These are phyloP conservation scores for Subanguina moxae DNA, from an alignment of 1,140 invertebrate genomes.

Conservation along the genomic window DNA sequence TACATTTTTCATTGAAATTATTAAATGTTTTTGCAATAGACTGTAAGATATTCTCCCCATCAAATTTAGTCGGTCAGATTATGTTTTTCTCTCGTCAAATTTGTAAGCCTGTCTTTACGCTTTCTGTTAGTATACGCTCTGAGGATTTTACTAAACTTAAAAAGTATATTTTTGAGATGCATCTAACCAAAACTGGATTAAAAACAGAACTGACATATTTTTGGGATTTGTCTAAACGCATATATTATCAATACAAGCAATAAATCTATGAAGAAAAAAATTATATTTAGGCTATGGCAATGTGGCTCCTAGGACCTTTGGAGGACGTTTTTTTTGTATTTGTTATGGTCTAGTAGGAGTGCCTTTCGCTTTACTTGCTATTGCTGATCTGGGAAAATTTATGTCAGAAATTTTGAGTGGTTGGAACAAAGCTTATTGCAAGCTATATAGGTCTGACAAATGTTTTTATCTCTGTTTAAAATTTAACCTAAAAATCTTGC, in stretches of 20 bases:
- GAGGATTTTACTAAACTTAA: constrained; percentile 8
- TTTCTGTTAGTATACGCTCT: too few species aligned
- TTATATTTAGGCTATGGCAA: constrained; percentile 39
- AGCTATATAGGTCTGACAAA: constrained; percentile 16
- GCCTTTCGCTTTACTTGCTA: constrained; percentile 44
- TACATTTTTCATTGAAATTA: too few species aligned
- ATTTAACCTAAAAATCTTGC: background rate
- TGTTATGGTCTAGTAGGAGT: constrained; percentile 44
- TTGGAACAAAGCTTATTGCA: constrained; percentile 25
- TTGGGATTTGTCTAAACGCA: too few species aligned
- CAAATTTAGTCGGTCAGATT: too few species aligned
- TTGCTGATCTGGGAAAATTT: constrained; percentile 48
- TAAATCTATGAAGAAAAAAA: too few species aligned
- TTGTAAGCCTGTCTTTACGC: too few species aligned
- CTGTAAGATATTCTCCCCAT: too few species aligned
- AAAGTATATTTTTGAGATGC: background rate
- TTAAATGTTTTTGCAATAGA: too few species aligned
- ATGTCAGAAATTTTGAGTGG: constrained; percentile 44
- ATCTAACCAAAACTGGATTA: background rate
- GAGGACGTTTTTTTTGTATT: constrained; percentile 46
- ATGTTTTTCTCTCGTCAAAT: too few species aligned
- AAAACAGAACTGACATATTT: background rate
- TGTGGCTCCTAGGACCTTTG: constrained; percentile 42
- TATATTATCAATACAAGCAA: too few species aligned
- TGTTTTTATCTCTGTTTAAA: background rate